Percentiles rank a stretch among this genome's conserved stretches.
These are phyloP conservation scores for Apamea crenata DNA, from an alignment of 2,888 invertebrate genomes.

Conservation along the genomic window DNA sequence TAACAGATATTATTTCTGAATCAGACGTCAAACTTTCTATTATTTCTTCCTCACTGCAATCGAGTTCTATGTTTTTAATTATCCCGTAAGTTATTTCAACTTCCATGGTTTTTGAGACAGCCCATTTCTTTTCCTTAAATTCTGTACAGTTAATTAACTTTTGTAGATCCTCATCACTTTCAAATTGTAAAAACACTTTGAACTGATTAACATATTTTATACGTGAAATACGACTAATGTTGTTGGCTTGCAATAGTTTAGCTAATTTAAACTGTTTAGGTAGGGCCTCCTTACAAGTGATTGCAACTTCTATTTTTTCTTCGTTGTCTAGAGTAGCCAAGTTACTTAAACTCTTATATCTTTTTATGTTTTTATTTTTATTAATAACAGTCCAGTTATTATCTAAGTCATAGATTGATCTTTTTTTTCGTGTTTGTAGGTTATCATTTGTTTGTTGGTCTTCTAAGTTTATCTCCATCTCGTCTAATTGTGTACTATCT, in stretches of 20 bases:
- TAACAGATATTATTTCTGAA: conserved; percentile 1
- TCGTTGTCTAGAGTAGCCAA: background rate
- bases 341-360: background rate
- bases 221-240: background rate
- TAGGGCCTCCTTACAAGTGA: background rate
- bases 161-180: background rate
- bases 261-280: background rate
- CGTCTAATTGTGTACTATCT: background rate
- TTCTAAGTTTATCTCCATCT: too few species aligned
- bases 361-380: background rate
- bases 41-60: background rate
- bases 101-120: too few species aligned
- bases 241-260: background rate
- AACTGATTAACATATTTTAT: background rate
- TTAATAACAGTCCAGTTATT: background rate
- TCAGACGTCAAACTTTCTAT: background rate
- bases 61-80: too few species aligned
- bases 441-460: too few species aligned
- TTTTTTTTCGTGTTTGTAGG: too few species aligned
- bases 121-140: background rate
- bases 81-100: too few species aligned
- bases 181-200: conserved; percentile 1
- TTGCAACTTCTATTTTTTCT: conserved; percentile 1
- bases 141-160: background rate
- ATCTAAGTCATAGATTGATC: too few species aligned